Base-by-base conservation (phyloP, 2,888 invertebrate species). In the Cephalotes varians region DNA sequence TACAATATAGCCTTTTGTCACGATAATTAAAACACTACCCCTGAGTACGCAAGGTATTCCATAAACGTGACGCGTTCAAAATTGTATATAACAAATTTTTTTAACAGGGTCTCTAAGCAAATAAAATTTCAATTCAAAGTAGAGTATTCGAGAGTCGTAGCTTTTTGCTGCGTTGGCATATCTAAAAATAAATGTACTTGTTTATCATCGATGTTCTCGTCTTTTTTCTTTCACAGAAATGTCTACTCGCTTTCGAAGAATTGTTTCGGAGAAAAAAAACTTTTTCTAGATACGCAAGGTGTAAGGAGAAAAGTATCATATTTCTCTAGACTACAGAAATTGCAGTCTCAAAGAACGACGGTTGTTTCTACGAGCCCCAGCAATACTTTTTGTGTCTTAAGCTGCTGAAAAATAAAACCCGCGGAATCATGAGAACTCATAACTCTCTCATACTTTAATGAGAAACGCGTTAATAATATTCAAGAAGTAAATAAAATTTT, bases 11-110 rank as follows among this genome's bases (percentile, higher is more conserved):
- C 18, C 18, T 69, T 44, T 31, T 77, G 18, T 12, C 25, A 34
- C 31, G 12, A 58, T 69, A 69, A 77, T 77, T 69, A 77, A 77
- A 77, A 56, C 56, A 67, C 10, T 40, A 77, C 77, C 21, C 44
- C 18, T 56, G 56, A 69, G 40, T 77, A 51, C 37, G 21, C 69
- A n/a, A 34, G 25, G 2, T 21, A 69, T 69, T 34, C 3, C 34
- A 40, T 47, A 44, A 77, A 77, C 44, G 34, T 56, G 44, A 77
- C 77, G 40, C 10, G 25, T 40, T 40, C 54, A 56, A 56, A 77
- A 69, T 77, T 77, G 18, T 34, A 31, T 56, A 54, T 9, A 58
- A 77, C 44, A 77, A 77, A 69, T 31, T 69, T 69, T 69, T 58
- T 56, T n/a, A n/a, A 25, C 25, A 51, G n/a, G 5, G 21, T 69